These are phyloP conservation scores for Orthosia gothica DNA, from an alignment of 2,888 invertebrate genomes.

Conservation along the genomic window DNA sequence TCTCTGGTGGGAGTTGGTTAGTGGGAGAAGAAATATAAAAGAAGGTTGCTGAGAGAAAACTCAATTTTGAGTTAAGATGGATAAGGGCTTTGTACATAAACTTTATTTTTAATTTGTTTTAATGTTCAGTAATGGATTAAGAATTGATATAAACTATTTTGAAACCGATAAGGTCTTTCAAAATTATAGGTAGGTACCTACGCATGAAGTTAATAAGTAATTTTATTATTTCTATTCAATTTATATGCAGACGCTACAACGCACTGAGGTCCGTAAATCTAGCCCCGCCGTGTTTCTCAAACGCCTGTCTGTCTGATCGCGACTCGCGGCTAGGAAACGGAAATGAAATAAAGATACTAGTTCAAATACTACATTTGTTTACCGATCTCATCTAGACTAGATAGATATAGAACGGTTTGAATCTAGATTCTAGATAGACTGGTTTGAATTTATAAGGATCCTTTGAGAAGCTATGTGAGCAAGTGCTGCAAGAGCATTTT, in stretches of 20 bases:
- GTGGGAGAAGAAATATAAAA: too few relatives aligned
- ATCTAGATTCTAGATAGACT: slow-evolving; percentile 19
- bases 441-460: not conserved
- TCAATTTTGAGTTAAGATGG: too few relatives aligned
- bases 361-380: slow-evolving; percentile 60
- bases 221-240: not conserved
- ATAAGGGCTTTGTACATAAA: too few relatives aligned
- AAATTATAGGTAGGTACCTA: too few relatives aligned
- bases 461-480: not conserved
- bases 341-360: slow-evolving; percentile 78
- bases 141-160: too few relatives aligned
- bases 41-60: too few relatives aligned
- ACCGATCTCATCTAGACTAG: slow-evolving; percentile 29
- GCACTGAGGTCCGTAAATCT: slow-evolving; percentile 78
- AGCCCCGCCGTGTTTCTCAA: slow-evolving; percentile 70
- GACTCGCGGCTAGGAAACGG: slow-evolving; percentile 73
- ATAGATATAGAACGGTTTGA: slow-evolving; percentile 17
- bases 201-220: too few relatives aligned
- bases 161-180: too few relatives aligned
- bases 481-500: not conserved
- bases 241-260: slow-evolving; percentile 70
- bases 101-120: too few relatives aligned
- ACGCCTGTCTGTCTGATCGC: slow-evolving; percentile 78
- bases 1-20: too few relatives aligned
- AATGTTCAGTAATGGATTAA: too few relatives aligned